A percentile compares a stretch with the other conserved stretches of the same genome.
Evolutionary conservation across 2,888 invertebrate species (phyloP).

Genomic region (Diogma glabrata): DNA sequence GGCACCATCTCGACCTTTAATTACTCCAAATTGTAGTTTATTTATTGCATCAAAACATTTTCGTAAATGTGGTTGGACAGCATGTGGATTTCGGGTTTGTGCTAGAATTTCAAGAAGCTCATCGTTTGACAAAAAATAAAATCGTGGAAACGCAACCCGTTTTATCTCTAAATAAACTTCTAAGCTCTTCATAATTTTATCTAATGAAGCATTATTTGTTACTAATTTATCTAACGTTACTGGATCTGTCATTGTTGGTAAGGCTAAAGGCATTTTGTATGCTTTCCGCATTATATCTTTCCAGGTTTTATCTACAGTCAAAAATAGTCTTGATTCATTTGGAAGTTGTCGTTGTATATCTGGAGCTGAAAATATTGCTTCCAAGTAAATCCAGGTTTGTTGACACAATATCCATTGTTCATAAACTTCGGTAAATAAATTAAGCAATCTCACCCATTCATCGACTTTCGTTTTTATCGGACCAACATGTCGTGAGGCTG

Average conservation of each 20-base stretch:
- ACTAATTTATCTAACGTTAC: slow-evolving; percentile 56
- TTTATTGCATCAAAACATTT: slow-evolving; percentile 83
- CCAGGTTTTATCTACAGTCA: slow-evolving; percentile 78
- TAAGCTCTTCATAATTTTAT: slow-evolving; percentile 80
- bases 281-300: slow-evolving; percentile 78
- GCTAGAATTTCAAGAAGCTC: slow-evolving; percentile 82
- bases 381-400: slow-evolving; percentile 87
- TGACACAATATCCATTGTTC: slow-evolving; percentile 86
- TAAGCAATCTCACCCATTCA: slow-evolving; percentile 66
- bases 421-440: slow-evolving; percentile 68
- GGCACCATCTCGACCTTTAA: slow-evolving; percentile 43
- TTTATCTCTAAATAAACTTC: slow-evolving; percentile 85
- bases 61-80: slow-evolving; percentile 79
- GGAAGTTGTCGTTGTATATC: slow-evolving; percentile 90
- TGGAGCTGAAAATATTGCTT: slow-evolving; percentile 88
- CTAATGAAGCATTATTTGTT: slow-evolving; percentile 65
- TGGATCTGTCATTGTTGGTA: slow-evolving; percentile 66
- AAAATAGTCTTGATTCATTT: slow-evolving; percentile 77
- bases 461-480: slow-evolving; percentile 73
- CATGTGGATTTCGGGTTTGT: slow-evolving; percentile 79
- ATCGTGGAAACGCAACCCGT: slow-evolving; percentile 71
- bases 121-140: slow-evolving; percentile 84
- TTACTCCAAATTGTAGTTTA: slow-evolving; percentile 62
- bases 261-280: slow-evolving; percentile 67
- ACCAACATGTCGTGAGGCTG: slow-evolving; percentile 74